A percentile compares a stretch with the other conserved stretches of the same genome.
phyloP scores from a whole-genome alignment of 2,888 invertebrate genomes.

The Vandiemenella viatica region DNA sequence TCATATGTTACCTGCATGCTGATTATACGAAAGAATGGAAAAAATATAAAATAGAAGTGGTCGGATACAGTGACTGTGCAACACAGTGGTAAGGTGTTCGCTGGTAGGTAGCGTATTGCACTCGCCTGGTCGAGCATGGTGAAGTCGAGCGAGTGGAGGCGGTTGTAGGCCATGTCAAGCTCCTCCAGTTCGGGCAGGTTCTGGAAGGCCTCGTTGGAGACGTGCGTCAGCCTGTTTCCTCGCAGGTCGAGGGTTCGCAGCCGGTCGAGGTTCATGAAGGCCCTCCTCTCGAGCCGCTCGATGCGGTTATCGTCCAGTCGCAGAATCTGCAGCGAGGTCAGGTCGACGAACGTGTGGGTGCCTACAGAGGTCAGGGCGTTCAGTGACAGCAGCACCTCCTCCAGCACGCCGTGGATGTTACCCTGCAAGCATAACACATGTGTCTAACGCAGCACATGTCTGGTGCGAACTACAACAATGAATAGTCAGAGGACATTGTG shows the following conservation, averaged over 20 bases:
- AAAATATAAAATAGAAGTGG: too few relatives aligned
- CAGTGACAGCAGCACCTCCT: conserved; percentile 60
- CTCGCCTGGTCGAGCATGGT: conserved; percentile 69
- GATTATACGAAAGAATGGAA: too few relatives aligned
- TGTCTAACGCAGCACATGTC: background rate
- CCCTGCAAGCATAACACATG: conserved; percentile 36
- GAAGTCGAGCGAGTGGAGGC: conserved; percentile 61
- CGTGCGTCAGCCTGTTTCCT: conserved; percentile 61
- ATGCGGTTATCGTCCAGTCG: conserved; percentile 74
- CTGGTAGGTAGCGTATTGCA: background rate
- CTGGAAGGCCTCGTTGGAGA: conserved; percentile 61
- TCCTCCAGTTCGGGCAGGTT: conserved; percentile 70
- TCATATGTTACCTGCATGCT: too few relatives aligned
- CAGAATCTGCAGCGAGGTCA: conserved; percentile 54
- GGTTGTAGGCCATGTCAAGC: conserved; percentile 72
- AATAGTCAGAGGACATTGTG: too few relatives aligned
- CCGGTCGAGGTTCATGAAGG: conserved; percentile 70
- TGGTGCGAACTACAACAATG: too few relatives aligned
- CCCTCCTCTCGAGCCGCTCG: conserved; percentile 53
- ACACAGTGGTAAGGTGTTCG: too few relatives aligned
- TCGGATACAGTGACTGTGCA: too few relatives aligned
- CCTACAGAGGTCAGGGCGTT: conserved; percentile 58
- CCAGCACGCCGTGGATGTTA: conserved; percentile 58
- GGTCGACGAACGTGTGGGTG: conserved; percentile 65
- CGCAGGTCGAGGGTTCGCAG: conserved; percentile 64